phyloP scores from a whole-genome alignment of 1,140 invertebrate species.

The Conopomorpha cramerella region DNA sequence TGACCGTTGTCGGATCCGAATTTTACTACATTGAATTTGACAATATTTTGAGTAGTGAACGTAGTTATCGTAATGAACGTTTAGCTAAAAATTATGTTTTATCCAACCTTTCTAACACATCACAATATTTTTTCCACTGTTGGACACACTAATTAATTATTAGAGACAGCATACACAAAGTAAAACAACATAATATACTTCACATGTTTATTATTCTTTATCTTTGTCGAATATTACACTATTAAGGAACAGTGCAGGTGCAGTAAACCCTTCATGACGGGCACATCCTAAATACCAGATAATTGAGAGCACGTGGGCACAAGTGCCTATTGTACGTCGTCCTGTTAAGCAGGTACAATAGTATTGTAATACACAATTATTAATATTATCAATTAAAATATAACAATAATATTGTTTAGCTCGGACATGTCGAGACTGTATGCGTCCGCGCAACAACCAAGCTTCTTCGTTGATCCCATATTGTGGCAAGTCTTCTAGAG shows the following conservation, averaged over 20 bases:
- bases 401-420: not conserved
- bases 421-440: not conserved
- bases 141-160: too few species aligned
- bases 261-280: not conserved
- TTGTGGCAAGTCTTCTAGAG: too few species aligned
- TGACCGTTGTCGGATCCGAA: not conserved
- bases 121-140: too few species aligned
- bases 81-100: too few species aligned
- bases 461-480: too few species aligned
- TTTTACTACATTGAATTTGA: not conserved
- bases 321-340: not conserved
- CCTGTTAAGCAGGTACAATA: constrained; percentile 1
- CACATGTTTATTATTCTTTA: too few species aligned
- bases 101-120: too few species aligned
- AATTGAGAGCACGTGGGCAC: not conserved
- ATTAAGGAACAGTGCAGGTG: not conserved
- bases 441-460: not conserved
- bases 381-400: not conserved
- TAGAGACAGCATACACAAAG: too few species aligned
- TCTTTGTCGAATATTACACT: not conserved
- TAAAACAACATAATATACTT: too few species aligned
- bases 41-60: too few species aligned
- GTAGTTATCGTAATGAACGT: too few species aligned
- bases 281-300: constrained; percentile 1
- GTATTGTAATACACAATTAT: not conserved